Conservation (phyloP, 2,888 invertebrate species). For the Phytoseiulus persimilis region DNA sequence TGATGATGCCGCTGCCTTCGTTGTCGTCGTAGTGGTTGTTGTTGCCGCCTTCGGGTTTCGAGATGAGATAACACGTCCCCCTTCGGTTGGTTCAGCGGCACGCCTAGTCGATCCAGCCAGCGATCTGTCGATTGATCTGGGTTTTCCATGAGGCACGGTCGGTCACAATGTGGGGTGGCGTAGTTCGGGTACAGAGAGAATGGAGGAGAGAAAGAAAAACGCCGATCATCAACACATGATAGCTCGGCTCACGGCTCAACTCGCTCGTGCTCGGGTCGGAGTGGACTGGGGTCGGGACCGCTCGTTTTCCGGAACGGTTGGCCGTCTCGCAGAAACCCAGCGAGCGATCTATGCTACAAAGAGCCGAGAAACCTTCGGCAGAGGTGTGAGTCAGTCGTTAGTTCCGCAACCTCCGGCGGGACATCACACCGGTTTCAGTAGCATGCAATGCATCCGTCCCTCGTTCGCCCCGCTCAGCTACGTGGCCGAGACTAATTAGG, state of each 20-base stretch:
- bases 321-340: no score
- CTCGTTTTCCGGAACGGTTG: no score
- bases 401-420: no score
- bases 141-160: neutral
- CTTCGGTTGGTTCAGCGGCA: neutral
- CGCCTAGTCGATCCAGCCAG: neutral
- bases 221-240: neutral
- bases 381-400: no score
- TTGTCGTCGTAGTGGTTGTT: neutral
- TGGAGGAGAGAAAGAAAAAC: neutral
- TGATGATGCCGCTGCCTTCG: neutral
- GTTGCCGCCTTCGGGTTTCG: neutral
- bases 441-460: neutral
- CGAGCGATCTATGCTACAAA: no score
- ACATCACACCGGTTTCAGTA: neutral
- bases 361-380: no score
- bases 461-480: neutral
- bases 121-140: neutral
- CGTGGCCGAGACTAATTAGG: neutral
- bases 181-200: neutral
- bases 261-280: no score
- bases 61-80: neutral
- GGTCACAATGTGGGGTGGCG: neutral
- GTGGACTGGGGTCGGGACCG: no score
- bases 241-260: neutral